Evolutionary conservation across 2,888 invertebrate genomes (phyloP), one percentile per base, ranked within the genome.

Genomic region (Diplolepis rosae): DNA sequence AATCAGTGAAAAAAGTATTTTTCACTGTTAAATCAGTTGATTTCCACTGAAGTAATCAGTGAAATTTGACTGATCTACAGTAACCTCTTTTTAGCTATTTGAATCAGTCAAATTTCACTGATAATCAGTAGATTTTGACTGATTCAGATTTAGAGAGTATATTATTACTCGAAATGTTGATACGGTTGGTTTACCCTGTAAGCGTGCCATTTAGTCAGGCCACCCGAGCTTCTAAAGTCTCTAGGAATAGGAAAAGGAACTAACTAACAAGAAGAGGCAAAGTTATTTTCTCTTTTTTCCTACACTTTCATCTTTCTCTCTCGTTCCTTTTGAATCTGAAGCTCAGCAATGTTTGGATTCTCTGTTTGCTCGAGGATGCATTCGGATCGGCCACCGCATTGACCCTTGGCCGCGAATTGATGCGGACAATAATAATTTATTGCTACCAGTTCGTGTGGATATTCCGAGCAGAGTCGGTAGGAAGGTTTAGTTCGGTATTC

Each of bases 401-500:
- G 82, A 82, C 81, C 82, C 76, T 50, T 79, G 80, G 69, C 79
- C 79, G 78, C 77, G 79, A 83, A 84, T 82, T 84, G 81, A 81
- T 83, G 80, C 76, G 79, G 79, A 80, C 79, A 81, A 79, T 79
- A 83, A 85, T 84, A 84, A 85, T 84, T 85, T 84, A 85, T 85
- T 79, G 80, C 81, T 80, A 81, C 74, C 73, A 72, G 77, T 73
- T 74, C 69, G 78, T 71, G 73, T 73, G 72, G 69, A 71, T 73
- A 66, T 71, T 65, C 68, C 66, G 66, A 56, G 66, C 48, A 65
- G 51, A 56, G 71, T 74, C 71, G 56, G 73, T 72, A 70, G 74
- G 70, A 72, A 68, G 71, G 69, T 65, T 73, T 35, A 56, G 56
- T 42, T 56, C 39, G 67, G 69, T 73, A 73, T 71, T 69, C 71